phyloP scores from a whole-genome alignment of 2,888 invertebrate genomes.

The Agriotes lineatus region DNA sequence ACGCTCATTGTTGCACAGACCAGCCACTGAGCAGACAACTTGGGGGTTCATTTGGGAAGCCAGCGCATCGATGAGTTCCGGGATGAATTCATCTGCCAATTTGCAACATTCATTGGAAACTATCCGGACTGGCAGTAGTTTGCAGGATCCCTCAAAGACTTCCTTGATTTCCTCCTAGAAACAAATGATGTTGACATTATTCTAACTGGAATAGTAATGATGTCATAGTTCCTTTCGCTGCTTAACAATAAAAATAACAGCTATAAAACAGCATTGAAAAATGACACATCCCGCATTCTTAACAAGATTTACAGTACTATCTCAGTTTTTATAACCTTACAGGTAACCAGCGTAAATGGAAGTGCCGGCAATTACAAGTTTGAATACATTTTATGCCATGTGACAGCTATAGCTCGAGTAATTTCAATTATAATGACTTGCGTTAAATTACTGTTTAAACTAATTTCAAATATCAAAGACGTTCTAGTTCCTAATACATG shows the following conservation, averaged over 20 bases:
- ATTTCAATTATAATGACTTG: too few species aligned
- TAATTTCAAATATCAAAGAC: too few species aligned
- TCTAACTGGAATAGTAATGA: background rate
- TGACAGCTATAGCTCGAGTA: too few species aligned
- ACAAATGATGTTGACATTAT: conserved; percentile 12
- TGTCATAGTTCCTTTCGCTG: background rate
- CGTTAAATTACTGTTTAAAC: too few species aligned
- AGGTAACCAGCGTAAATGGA: too few species aligned
- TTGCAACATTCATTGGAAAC: conserved; percentile 82
- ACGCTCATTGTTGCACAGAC: conserved; percentile 83
- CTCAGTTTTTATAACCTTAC: background rate
- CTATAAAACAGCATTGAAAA: background rate
- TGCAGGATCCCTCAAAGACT: conserved; percentile 91
- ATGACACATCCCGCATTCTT: background rate
- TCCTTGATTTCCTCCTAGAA: conserved; percentile 82
- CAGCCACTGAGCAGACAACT: conserved; percentile 88
- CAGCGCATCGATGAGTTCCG: conserved; percentile 87
- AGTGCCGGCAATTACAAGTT: too few species aligned
- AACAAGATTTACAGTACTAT: background rate
- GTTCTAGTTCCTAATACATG: too few species aligned
- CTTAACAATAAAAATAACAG: background rate
- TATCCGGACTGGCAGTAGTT: conserved; percentile 80
- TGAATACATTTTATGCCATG: too few species aligned
- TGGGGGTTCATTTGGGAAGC: conserved; percentile 93
- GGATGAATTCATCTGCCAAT: conserved; percentile 86